Evolutionary conservation across 1,140 invertebrate species (phyloP).

Genomic region (Eciton burchellii): DNA sequence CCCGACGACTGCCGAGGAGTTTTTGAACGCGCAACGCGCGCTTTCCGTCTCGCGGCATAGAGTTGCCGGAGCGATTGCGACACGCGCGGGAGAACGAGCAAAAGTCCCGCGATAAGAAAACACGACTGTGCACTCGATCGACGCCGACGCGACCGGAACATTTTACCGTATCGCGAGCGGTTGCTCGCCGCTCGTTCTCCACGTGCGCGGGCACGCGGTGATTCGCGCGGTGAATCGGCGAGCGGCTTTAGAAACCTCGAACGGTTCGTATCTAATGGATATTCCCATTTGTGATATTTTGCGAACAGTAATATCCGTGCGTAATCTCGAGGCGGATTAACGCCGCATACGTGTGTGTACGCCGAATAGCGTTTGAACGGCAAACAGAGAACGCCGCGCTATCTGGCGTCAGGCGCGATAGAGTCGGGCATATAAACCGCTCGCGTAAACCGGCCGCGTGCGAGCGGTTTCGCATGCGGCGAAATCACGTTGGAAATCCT

Average conservation of each 20-base stretch:
- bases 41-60: neutral
- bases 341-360: too few species aligned
- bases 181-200: constrained; percentile 34
- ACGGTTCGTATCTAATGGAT: too few species aligned
- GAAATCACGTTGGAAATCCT: constrained; percentile 28
- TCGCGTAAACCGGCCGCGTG: too few species aligned
- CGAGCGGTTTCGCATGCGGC: constrained; percentile 18
- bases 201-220: constrained; percentile 35
- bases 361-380: too few species aligned
- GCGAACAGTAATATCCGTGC: too few species aligned
- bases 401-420: too few species aligned
- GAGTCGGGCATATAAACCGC: too few species aligned
- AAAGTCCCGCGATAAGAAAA: constrained; percentile 16
- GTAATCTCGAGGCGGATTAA: too few species aligned
- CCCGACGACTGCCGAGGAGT: too few species aligned
- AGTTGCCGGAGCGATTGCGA: neutral
- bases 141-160: constrained; percentile 1
- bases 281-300: too few species aligned
- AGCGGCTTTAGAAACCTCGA: too few species aligned
- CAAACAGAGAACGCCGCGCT: neutral
- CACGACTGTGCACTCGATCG: constrained; percentile 27
- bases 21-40: too few species aligned
- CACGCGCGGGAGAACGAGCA: constrained; percentile 8
- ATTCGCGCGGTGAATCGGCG: neutral
- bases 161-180: constrained; percentile 28